Evolutionary conservation across 53 echinoderm and acorn worm genomes (phyloP).

Genomic region (Echinarachnius parma): DNA sequence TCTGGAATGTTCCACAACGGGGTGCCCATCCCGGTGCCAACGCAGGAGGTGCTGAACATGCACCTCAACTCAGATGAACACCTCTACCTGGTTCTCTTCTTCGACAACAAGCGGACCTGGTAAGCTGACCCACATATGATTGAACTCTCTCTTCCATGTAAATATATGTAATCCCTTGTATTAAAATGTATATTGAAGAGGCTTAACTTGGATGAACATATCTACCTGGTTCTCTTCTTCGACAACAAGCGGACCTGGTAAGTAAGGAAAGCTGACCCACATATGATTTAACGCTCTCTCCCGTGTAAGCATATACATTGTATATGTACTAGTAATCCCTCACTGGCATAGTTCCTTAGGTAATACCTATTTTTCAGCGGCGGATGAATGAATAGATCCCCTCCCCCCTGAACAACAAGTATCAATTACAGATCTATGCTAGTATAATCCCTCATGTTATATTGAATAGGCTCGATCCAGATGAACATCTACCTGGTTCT

Average conservation of each 20-base stretch:
- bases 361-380: too few relatives aligned
- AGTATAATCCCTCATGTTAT: too few relatives aligned
- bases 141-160: background rate
- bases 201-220: slow-evolving; percentile 66
- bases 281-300: background rate
- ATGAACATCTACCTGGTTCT: slow-evolving; percentile 91
- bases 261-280: too few relatives aligned
- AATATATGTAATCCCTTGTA: too few relatives aligned
- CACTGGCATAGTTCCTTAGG: too few relatives aligned
- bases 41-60: slow-evolving; percentile 80
- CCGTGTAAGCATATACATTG: too few relatives aligned
- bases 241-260: slow-evolving; percentile 98
- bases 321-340: too few relatives aligned
- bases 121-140: slow-evolving; percentile 43
- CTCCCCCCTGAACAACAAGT: too few relatives aligned
- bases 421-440: too few relatives aligned
- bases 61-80: slow-evolving; percentile 66
- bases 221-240: slow-evolving; percentile 95
- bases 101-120: slow-evolving; percentile 98
- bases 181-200: too few relatives aligned
- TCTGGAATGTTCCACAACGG: slow-evolving; percentile 87
- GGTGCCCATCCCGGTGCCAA: slow-evolving; percentile 94
- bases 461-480: slow-evolving; percentile 47
- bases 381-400: too few relatives aligned
- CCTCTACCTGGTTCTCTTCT: slow-evolving; percentile 92